These are phyloP conservation scores for Aleiodes testaceus DNA, from an alignment of 2,888 invertebrate species.

Conservation along the genomic window DNA sequence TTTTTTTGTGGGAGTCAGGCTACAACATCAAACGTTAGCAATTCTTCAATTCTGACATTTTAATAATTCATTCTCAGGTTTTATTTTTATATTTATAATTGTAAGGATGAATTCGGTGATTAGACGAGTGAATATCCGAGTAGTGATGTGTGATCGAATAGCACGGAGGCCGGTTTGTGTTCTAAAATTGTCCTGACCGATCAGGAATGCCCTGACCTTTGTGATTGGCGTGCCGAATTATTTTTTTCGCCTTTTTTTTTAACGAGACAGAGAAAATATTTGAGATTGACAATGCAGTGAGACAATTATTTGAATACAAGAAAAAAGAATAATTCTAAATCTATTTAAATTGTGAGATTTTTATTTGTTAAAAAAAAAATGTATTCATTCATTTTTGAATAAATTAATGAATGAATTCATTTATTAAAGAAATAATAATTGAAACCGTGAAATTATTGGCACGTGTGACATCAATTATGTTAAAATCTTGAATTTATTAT, in stretches of 20 bases:
- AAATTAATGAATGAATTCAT: too few species aligned
- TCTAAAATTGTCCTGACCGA: constrained; percentile 68
- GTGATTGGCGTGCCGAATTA: constrained; percentile 44
- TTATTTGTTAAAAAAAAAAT: too few species aligned
- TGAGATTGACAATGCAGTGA: background rate
- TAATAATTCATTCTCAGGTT: background rate
- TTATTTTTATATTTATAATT: background rate
- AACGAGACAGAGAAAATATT: background rate
- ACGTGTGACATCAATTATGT: too few species aligned
- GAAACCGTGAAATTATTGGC: too few species aligned
- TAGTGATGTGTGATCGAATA: constrained; percentile 44
- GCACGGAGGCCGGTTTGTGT: constrained; percentile 56
- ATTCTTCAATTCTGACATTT: background rate
- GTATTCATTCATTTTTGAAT: too few species aligned
- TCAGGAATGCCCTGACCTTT: constrained; percentile 62
- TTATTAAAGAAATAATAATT: too few species aligned
- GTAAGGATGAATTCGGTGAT: background rate
- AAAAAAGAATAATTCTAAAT: background rate
- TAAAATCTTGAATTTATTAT: too few species aligned
- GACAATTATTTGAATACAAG: background rate
- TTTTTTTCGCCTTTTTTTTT: constrained; percentile 36
- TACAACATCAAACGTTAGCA: constrained; percentile 16
- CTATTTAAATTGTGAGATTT: background rate
- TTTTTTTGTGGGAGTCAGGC: constrained; percentile 24
- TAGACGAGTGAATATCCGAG: background rate